Evolutionary conservation across 2,797 vertebrate species (phyloP).

Genomic region (Sorex maritimensis): DNA sequence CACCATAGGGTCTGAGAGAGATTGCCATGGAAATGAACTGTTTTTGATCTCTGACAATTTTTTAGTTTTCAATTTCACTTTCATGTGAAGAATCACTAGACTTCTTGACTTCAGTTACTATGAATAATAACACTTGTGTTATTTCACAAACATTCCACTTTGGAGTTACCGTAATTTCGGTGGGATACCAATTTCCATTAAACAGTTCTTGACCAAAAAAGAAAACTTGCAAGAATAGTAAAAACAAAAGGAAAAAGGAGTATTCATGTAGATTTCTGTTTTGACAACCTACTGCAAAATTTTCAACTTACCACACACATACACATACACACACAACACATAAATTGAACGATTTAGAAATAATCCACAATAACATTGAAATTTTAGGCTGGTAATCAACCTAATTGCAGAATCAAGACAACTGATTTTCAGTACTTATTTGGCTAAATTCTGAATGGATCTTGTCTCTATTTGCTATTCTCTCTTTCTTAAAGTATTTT

Average conservation of each 20-base stretch:
- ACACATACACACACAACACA: slow-evolving; percentile 79
- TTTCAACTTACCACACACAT: slow-evolving; percentile 38
- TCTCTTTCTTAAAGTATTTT: slow-evolving; percentile 43
- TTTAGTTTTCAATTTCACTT: slow-evolving; percentile 72
- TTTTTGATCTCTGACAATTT: slow-evolving; percentile 75
- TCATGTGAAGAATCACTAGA: slow-evolving; percentile 74
- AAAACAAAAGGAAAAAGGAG: slow-evolving; percentile 75
- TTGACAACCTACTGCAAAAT: slow-evolving; percentile 72
- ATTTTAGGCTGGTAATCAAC: slow-evolving; percentile 65
- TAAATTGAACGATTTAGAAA: slow-evolving; percentile 82
- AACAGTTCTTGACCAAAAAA: slow-evolving; percentile 78
- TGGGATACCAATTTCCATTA: slow-evolving; percentile 81
- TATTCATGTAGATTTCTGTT: slow-evolving; percentile 70
- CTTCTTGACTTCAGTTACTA: slow-evolving; percentile 81
- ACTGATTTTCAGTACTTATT: slow-evolving; percentile 59
- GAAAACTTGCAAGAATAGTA: slow-evolving; percentile 74
- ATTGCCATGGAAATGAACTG: slow-evolving; percentile 51
- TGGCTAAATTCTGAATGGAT: slow-evolving; percentile 54
- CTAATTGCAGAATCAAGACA: slow-evolving; percentile 60
- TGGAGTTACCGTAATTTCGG: slow-evolving; percentile 77
- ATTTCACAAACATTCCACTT: slow-evolving; percentile 80
- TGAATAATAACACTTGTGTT: slow-evolving; percentile 80
- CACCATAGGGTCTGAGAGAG: slow-evolving; percentile 50
- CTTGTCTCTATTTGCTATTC: background rate
- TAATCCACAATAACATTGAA: slow-evolving; percentile 77